These are phyloP conservation scores for Xiphydria camelus DNA, from an alignment of 2,888 invertebrate species.

Conservation along the genomic window DNA sequence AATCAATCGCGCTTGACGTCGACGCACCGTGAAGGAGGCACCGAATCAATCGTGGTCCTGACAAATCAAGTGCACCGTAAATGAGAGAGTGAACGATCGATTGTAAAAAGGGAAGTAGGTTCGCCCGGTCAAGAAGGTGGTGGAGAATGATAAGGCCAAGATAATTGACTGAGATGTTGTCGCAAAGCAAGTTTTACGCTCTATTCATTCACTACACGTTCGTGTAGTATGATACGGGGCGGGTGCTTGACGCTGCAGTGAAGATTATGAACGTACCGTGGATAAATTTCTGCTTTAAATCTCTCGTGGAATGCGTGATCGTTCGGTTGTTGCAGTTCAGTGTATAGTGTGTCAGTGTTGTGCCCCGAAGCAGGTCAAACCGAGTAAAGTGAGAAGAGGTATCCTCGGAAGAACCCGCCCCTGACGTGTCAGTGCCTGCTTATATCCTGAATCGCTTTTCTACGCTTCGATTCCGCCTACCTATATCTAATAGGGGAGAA, in stretches of 20 bases:
- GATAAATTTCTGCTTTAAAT: no score
- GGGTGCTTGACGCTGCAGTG: constrained; percentile 45
- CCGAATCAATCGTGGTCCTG: no score
- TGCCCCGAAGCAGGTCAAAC: no score
- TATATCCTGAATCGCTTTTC: no score
- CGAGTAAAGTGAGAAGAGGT: no score
- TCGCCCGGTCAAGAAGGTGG: no score
- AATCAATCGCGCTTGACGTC: neutral
- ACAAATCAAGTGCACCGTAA: neutral
- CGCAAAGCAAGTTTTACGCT: constrained; percentile 55
- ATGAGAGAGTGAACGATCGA: neutral
- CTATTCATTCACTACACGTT: constrained; percentile 55
- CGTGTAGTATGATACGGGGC: constrained; percentile 52
- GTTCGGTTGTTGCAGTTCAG: no score
- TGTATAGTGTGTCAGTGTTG: neutral
- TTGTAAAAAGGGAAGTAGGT: neutral
- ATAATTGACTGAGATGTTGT: constrained; percentile 45
- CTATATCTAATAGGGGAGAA: no score
- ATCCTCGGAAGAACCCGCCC: constrained; percentile 6
- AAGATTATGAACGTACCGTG: constrained; percentile 23
- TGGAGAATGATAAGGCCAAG: constrained; percentile 14
- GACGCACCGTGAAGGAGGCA: no score
- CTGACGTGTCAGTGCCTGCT: no score
- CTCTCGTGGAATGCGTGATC: no score
- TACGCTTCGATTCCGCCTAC: no score